Base-by-base conservation (phyloP, 2,797 vertebrate species). In the Pipistrellus pipistrellus region DNA sequence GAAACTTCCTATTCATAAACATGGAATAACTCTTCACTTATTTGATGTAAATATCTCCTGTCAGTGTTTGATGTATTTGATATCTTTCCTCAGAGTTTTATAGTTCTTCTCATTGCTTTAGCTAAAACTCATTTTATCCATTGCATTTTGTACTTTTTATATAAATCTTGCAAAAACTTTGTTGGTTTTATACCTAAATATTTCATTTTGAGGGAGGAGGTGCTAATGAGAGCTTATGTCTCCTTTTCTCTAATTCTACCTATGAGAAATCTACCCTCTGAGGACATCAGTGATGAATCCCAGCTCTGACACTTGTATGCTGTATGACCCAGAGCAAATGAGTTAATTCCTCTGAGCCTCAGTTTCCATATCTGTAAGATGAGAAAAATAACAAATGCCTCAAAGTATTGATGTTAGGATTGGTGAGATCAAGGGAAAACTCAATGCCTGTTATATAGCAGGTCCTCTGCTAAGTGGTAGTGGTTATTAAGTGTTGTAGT, bases 311-410 rank as follows among this genome's bases (percentile, higher is more conserved):
- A 4, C 15, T 32, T 27, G 1, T 46, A n/a, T 38, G 15, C 10
- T 71, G 0, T 25, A 55, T 83, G 46, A 76, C 35, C n/a, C 21
- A 57, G 17, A 59, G 18, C 35, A 88, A 66, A 35, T 83, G 69
- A n/a, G n/a, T n/a, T n/a, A n/a, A n/a, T n/a, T n/a, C n/a, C n/a
- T n/a, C n/a, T n/a, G n/a, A 82, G 27, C 44, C 48, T 91, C 73
- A 51, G n/a, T 23, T 93, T 93, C 69, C 78, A 64, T 25, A 85
- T 72, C 25, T 62, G 35, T 68, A 76, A 95, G n/a, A 48, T 72
- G 44, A 38, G 10, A 51, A 82, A 94, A 88, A 85, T 87, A 81
- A 68, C 13, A 59, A 69, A 14, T 27, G 23, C 23, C 62, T 93
- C 11, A 18, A 90, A 93, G 32, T 44, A 17, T 10, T 82, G 12